phyloP scores from a whole-genome alignment of 2,797 vertebrate species.

The Phrynocephalus vlangalii region DNA sequence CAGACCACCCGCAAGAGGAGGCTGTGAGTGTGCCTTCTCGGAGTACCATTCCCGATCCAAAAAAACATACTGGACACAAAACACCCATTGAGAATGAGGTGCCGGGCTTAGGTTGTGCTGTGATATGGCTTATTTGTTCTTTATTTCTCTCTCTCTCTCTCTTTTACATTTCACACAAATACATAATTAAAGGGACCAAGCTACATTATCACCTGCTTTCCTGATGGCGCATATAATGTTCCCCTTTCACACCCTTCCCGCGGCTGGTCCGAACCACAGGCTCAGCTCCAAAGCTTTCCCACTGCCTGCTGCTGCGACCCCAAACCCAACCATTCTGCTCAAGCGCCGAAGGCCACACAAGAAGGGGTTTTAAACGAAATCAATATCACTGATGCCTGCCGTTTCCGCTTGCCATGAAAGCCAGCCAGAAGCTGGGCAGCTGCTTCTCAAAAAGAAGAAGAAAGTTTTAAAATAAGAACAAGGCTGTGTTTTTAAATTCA shows the following conservation, averaged over 20 bases:
- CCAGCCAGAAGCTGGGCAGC: not conserved
- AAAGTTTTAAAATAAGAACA: not conserved
- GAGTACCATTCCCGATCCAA: conserved; percentile 18
- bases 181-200: conserved; percentile 2
- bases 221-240: not conserved
- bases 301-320: conserved; percentile 12
- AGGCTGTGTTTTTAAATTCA: not conserved
- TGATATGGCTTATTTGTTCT: conserved; percentile 31
- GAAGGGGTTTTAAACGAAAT: conserved; percentile 3
- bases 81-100: not conserved
- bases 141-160: conserved; percentile 11
- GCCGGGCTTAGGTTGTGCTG: not conserved
- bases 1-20: conserved; percentile 56
- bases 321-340: not conserved
- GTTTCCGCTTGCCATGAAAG: not conserved
- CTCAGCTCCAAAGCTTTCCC: not conserved
- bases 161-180: conserved; percentile 45
- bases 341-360: conserved; percentile 7
- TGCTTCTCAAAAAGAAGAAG: not conserved
- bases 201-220: conserved; percentile 22
- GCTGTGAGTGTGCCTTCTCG: conserved; percentile 41
- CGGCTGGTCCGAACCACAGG: conserved; percentile 9
- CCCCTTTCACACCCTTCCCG: not conserved
- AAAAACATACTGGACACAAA: conserved; percentile 24
- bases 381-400: not conserved